Conservation (phyloP, 2,797 vertebrate genomes). For the Eurystomus glaucurus region DNA sequence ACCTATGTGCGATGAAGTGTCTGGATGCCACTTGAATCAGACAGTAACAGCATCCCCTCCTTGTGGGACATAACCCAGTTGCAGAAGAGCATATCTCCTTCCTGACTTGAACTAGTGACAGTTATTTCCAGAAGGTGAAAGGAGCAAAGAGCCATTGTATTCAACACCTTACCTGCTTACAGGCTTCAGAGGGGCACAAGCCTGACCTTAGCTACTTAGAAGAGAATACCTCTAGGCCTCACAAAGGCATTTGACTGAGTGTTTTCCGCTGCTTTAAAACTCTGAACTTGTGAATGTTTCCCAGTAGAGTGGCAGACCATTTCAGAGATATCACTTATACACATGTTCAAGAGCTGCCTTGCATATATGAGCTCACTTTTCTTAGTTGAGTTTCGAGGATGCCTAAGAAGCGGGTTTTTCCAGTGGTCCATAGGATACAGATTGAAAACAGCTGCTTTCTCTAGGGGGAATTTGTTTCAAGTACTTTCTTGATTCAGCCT, state of each 20-base stretch:
- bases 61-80: not conserved
- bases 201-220: not conserved
- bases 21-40: not conserved
- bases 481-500: not conserved
- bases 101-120: not conserved
- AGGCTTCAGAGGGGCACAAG: not conserved
- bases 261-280: not conserved
- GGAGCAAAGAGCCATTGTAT: accelerated
- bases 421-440: not conserved
- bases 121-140: not conserved
- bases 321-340: not conserved
- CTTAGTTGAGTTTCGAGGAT: not conserved
- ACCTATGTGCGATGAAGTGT: not conserved
- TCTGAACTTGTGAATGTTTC: not conserved
- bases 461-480: not conserved
- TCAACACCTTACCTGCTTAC: not conserved
- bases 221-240: not conserved
- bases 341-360: accelerated
- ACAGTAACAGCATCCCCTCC: not conserved
- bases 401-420: not conserved
- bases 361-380: not conserved
- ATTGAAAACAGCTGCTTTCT: not conserved
- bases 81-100: not conserved
- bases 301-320: not conserved
- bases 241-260: not conserved